Conservation (phyloP, 1,140 invertebrate genomes). For the Holotrichia oblita region DNA sequence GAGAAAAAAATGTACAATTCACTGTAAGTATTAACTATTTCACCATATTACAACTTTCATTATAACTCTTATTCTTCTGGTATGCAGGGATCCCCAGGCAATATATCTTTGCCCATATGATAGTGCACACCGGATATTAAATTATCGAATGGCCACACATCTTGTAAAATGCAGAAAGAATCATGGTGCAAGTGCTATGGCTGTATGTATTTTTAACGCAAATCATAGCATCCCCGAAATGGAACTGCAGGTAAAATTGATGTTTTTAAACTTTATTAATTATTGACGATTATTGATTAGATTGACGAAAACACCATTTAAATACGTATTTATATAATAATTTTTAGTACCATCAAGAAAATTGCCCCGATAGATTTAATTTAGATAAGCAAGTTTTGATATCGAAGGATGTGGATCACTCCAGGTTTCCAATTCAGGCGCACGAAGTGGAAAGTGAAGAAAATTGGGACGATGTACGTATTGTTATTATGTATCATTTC, state of each 20-base stretch:
- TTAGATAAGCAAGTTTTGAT: slow-evolving; percentile 3
- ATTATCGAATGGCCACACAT: not conserved
- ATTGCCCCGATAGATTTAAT: slow-evolving; percentile 3
- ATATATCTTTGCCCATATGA: not conserved
- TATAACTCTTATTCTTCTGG: not conserved
- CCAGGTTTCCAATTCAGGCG: not conserved
- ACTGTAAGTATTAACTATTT: not conserved
- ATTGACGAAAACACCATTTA: too few relatives aligned
- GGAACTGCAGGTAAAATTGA: not conserved
- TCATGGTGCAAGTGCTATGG: not conserved
- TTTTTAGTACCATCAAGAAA: not conserved
- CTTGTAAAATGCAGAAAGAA: slow-evolving; percentile 6
- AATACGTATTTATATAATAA: not conserved
- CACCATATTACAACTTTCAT: not conserved
- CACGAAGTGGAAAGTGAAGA: not conserved
- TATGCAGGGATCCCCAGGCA: not conserved
- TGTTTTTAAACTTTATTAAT: not conserved
- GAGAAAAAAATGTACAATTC: not conserved
- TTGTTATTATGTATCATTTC: too few relatives aligned
- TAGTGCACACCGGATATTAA: slow-evolving; percentile 10
- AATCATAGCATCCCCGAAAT: not conserved
- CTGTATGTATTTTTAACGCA: slow-evolving; percentile 13
- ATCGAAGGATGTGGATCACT: not conserved
- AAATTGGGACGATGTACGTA: slow-evolving; percentile 2
- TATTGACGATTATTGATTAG: too few relatives aligned